Base-by-base conservation (phyloP, 2,888 invertebrate species). In the Apodemia mormo region DNA sequence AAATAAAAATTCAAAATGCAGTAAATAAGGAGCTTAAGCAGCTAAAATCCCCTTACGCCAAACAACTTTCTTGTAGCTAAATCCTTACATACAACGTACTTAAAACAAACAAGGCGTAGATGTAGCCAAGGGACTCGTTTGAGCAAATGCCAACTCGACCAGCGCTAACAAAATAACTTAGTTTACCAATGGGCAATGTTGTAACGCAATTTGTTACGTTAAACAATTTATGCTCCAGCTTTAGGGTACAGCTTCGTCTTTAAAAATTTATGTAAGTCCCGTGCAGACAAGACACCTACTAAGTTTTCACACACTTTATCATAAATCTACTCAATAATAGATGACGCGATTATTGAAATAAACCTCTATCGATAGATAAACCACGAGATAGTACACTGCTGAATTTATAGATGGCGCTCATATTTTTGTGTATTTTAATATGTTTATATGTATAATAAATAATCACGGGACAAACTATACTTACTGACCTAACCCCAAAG, bases 121-220 rank as follows among this genome's bases (percentile, higher is more conserved):
- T 61, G 61, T 61, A 61, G 61, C 61, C 61, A 37, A 61, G 61
- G 61, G 61, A 61, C 33, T 33, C 61, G 61, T 61, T 61, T 61
- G 61, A 61, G 61, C 61, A 61, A 61, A 61, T 61, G 61, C 61
- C 61, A 61, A 61, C 61, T 61, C 33, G 30, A 61, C 61, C 33
- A 61, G 61, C 61, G 30, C 61, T 61, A 61, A 61, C 61, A 61
- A 61, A 61, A 61, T 61, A 61, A 61, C 61, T 61, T 61, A 61
- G 30, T 58, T 58, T 58, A 3, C 58, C 58, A 58, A 58, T 33
- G 56, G 3, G 30, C 58, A 61, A 61, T 33, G 56, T 29, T 56
- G 58, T 61, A 61, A 61, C 58, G 30, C 58, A 33, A 61, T 61
- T 61, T 61, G 61, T 61, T 61, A 61, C 61, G 33, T 61, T 61